Evolutionary conservation across 1,140 invertebrate species (phyloP), one percentile per base, ranked within the genome.

Genomic region (Amyelois transitella): DNA sequence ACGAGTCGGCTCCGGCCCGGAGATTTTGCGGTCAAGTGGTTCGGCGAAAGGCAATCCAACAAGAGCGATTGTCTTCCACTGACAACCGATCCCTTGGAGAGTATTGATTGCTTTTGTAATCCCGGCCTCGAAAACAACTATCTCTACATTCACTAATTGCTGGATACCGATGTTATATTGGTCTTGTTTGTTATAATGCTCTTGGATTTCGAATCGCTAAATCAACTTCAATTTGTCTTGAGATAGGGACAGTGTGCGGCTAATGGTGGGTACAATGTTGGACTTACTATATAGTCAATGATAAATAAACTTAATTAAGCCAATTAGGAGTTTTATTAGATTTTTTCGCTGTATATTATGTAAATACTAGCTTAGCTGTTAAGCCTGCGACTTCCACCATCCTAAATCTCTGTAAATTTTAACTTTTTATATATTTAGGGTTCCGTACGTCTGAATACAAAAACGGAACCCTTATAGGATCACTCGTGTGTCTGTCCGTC

Each of bases 101-200:
- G 45, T 67, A 67, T 64, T 51, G 65, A 68, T 68, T 64, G 62
- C 53, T 24, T 55, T 22, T 44, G 52, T 28, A 47, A 49, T 55
- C 56, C 59, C 58, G 19, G 45, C 18, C 19, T 21, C 54, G 12
- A 6, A 48, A 18, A 21, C 45, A 21, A 38, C 32, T 38, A 38
- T 38, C 32, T 38, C 32, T 38, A 38, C 32, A 14, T 38, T 14
- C 32, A 38, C 32, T 38, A 38, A 38, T 38, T 38, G 32, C 32
- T 14, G 32, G 32, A 38, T 38, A 38, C 32, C 32, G 32, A 38
- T 38, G 32, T 38, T 38, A 38, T 38, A 38, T 38, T 38, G 32
- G 32, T 38, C 32, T 38, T 38, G 32, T 38, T 38, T 38, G 32
- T 38, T 38, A 38, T 38, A 38, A 38, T 38, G n/a, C 32, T 14